Evolutionary conservation across 1,140 invertebrate species (phyloP).

Genomic region (Drosophila serrata): DNA sequence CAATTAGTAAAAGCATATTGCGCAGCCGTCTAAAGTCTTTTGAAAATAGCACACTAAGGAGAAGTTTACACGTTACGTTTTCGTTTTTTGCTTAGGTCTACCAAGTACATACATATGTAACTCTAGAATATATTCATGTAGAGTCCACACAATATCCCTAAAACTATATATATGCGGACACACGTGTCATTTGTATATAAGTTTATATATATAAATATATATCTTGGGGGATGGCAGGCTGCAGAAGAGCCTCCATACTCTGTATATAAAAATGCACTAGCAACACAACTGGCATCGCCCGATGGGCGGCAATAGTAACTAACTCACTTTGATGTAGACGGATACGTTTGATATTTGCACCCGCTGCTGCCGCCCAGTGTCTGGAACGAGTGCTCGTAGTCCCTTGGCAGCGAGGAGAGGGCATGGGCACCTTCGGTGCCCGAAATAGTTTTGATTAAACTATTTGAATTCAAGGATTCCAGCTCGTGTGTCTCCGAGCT

Average conservation of each 20-base stretch:
- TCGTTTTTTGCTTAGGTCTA: constrained; percentile 31
- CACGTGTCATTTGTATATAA: constrained; percentile 45
- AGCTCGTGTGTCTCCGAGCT: constrained; percentile 86
- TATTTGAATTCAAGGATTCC: constrained; percentile 85
- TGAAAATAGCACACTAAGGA: constrained; percentile 72
- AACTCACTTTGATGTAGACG: constrained; percentile 57
- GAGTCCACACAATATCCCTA: constrained; percentile 35
- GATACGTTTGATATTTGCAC: constrained; percentile 58
- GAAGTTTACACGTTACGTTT: constrained; percentile 47
- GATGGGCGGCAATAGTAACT: constrained; percentile 45
- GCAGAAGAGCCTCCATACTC: constrained; percentile 19
- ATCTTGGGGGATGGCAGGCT: constrained; percentile 21
- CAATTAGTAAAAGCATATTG: constrained; percentile 64
- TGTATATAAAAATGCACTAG: constrained; percentile 71
- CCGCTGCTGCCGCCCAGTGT: constrained; percentile 46
- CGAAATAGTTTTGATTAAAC: constrained; percentile 79
- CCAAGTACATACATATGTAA: constrained; percentile 44
- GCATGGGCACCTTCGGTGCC: constrained; percentile 70
- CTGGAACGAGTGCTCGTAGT: constrained; percentile 80
- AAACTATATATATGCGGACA: constrained; percentile 43
- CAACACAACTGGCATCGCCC: constrained; percentile 19
- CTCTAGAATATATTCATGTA: constrained; percentile 48
- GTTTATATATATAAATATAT: constrained; percentile 53
- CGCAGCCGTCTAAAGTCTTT: constrained; percentile 76
- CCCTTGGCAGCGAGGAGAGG: constrained; percentile 52